A percentile compares a stretch with the other conserved stretches of the same genome.
These are phyloP conservation scores for Chiroxiphia lanceolata DNA, from an alignment of 2,797 vertebrate species.

Conservation along the genomic window DNA sequence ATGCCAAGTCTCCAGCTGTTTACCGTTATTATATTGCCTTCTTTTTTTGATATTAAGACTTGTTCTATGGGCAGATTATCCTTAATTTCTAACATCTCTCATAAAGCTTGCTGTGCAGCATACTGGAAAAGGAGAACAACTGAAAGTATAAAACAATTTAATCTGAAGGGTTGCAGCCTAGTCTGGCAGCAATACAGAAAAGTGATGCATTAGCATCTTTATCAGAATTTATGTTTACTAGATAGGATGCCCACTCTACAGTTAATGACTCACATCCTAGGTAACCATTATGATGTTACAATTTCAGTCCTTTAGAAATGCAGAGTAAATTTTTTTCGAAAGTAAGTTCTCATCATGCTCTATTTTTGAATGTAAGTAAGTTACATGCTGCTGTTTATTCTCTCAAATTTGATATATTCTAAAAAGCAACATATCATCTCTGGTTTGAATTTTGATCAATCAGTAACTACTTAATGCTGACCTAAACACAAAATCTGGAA, in stretches of 20 bases:
- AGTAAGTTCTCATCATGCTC: not conserved
- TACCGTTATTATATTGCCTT: not conserved
- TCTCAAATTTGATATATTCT: not conserved
- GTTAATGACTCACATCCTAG: not conserved
- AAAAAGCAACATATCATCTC: not conserved
- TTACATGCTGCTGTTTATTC: not conserved
- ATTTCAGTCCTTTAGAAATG: not conserved
- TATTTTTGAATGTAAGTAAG: not conserved
- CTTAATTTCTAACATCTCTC: not conserved
- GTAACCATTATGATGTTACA: not conserved
- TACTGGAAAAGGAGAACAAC: not conserved
- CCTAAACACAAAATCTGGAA: not conserved
- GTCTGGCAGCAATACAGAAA: not conserved
- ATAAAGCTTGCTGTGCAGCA: not conserved
- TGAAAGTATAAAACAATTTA: not conserved
- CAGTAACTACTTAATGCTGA: not conserved
- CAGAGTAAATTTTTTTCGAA: not conserved
- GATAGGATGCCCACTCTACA: not conserved
- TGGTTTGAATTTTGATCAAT: not conserved
- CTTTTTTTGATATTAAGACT: not conserved
- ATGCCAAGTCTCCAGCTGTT: not conserved
- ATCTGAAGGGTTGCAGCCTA: not conserved
- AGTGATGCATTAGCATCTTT: not conserved
- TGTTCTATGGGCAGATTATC: not conserved
- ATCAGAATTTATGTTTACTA: not conserved